Evolutionary conservation across 2,888 invertebrate species (phyloP).

Genomic region (Hanleya hanleyi): DNA sequence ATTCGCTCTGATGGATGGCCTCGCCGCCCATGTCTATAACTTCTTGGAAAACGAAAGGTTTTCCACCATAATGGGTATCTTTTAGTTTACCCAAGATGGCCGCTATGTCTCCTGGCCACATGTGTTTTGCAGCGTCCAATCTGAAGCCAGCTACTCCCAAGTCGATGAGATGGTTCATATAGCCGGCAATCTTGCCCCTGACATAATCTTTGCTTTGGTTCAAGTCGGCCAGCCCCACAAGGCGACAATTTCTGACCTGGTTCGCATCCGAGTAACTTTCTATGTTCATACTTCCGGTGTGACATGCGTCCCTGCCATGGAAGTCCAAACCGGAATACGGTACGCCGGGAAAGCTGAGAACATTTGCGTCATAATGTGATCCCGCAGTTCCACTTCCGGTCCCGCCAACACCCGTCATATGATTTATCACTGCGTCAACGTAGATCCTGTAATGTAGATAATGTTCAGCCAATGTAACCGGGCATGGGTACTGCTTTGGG

Average conservation of each 20-base stretch:
- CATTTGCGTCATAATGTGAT: slow-evolving; percentile 59
- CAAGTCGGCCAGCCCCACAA: slow-evolving; percentile 84
- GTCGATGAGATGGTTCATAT: slow-evolving; percentile 55
- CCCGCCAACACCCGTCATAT: slow-evolving; percentile 81
- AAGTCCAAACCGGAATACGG: slow-evolving; percentile 79
- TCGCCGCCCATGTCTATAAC: slow-evolving; percentile 66
- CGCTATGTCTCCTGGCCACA: slow-evolving; percentile 64
- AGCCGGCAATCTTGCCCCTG: slow-evolving; percentile 52
- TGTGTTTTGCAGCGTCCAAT: slow-evolving; percentile 68
- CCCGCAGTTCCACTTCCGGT: slow-evolving; percentile 79
- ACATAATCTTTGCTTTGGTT: slow-evolving; percentile 78
- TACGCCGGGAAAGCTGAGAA: slow-evolving; percentile 70
- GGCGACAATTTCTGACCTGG: slow-evolving; percentile 81
- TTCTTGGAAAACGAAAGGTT: slow-evolving; percentile 63
- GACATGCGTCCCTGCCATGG: slow-evolving; percentile 73
- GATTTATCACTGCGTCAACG: slow-evolving; percentile 87
- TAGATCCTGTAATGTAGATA: slow-evolving; percentile 82
- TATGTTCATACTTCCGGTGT: slow-evolving; percentile 72
- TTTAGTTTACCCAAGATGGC: slow-evolving; percentile 21
- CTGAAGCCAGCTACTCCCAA: slow-evolving; percentile 76
- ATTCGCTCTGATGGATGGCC: slow-evolving; percentile 59
- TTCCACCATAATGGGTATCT: slow-evolving; percentile 38
- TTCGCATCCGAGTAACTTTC: slow-evolving; percentile 54
- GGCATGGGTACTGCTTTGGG: too few relatives aligned
- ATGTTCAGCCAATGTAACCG: too few relatives aligned